Base-by-base conservation (phyloP, 1,140 invertebrate genomes). In the Zaprionus tsacasi region DNA sequence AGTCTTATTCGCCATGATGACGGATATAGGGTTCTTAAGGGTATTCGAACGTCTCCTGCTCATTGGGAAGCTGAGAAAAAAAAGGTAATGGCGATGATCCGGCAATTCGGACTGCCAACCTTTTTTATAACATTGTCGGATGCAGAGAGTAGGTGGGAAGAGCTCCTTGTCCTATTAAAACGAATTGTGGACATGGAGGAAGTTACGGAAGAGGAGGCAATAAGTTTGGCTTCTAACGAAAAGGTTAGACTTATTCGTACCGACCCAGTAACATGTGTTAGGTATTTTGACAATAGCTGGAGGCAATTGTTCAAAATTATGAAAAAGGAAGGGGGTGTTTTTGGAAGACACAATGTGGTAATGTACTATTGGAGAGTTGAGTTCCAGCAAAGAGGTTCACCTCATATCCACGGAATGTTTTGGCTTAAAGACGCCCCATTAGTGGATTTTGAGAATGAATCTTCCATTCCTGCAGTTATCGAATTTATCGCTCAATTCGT, bases 21-120 rank as follows among this genome's bases (percentile, higher is more conserved):
- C 12, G 12, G 11, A 5, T 38, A 38, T 13, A 38, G 61, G 17
- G n/a, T 65, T 27, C 33, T 64, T 12, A 65, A 21, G 17, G 48
- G 61, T 12, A 66, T 66, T 57, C 10, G 64, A 15, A 52, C 35
- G 10, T 57, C 64, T 55, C 50, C 64, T 38, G 35, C 50, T 36
- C 64, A 66, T 66, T 66, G 64, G 64, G 64, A 66, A 66, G 35
- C 27, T 25, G 64, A 66, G 15, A 66, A 66, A 15, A 66, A 57
- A 17, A 66, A 66, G 50, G 48, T 66, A 1, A 40, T 66, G 54
- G 52, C 50, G 4, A 66, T 66, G 35, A 40, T 58, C 17, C 15
- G 56, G 10, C 56, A 58, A 52, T 56, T 66, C 12, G 50, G 64
- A 3, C 36, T 66, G 10, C 52, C 64, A 13, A 52, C 64, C 5